Base-by-base conservation (phyloP, 2,113 vertebrate species). In the Saiga tatarica region DNA sequence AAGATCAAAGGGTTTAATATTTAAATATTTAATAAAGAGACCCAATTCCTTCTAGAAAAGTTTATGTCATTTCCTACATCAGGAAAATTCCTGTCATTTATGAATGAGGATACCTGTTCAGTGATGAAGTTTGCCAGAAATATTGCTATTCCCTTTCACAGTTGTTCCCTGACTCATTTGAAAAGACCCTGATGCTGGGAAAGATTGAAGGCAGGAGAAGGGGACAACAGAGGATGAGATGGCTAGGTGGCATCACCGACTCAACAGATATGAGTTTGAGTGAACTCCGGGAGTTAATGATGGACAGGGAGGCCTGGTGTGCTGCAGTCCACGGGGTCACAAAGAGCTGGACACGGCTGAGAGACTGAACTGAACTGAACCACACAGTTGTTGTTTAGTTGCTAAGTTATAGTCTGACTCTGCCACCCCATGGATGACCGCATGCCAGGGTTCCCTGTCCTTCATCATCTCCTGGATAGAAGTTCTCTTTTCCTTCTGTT, bases 221-320 rank as follows among this genome's bases (percentile, higher is more conserved):
- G 64, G 9, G 64, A 36, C 4, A 23, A 71, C n/a, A 71, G 64
- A 23, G 64, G 17, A 71, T 71, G 64, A 71, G 64, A 71, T 36
- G n/a, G 64, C n/a, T 23, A 6, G n/a, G 11, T 71, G n/a, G n/a
- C n/a, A 71, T 23, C 64, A 71, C 19, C 2, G 2, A 71, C 64
- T 71, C n/a, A 71, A 12, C 11, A 10, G 64, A 36, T 5, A 12
- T 36, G n/a, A 71, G n/a, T 71, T 12, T 71, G 64, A 71, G 64
- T 71, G 2, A 71, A 36, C n/a, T 71, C n/a, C 0, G 1, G 19
- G n/a, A 71, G n/a, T 12, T 71, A 19, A 1, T 23, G 64, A 36
- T 36, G 64, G n/a, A 71, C 2, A 21, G n/a, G n/a, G n/a, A 21
- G n/a, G 17, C 64, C 64, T 71, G 19, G 0, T 0, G 0, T 71